Evolutionary conservation across 64 coral and sea anemone genomes (phyloP).

Genomic region (Platygyra sinensis): DNA sequence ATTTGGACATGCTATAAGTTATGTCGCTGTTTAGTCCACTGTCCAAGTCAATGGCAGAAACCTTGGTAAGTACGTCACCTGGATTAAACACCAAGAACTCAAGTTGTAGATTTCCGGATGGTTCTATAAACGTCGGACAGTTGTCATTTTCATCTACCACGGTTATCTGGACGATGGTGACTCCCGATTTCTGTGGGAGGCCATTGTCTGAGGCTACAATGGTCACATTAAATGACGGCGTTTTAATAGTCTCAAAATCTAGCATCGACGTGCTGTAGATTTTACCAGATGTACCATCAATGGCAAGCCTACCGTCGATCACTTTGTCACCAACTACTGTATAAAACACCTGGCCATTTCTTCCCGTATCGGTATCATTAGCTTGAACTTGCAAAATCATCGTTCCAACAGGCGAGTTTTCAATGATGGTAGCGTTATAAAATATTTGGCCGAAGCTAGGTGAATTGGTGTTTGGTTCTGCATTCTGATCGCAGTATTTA

Average conservation of each 20-base stretch:
- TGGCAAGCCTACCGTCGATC: background rate
- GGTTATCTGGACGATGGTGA: background rate
- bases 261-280: background rate
- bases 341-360: conserved; percentile 46
- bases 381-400: background rate
- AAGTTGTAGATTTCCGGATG: background rate
- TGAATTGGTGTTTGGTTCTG: conserved; percentile 1
- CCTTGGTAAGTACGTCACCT: background rate
- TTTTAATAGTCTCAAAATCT: conserved; percentile 15
- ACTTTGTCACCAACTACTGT: background rate
- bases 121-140: conserved; percentile 21
- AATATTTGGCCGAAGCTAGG: background rate
- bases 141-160: conserved; percentile 42
- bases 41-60: conserved; percentile 36
- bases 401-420: conserved; percentile 20
- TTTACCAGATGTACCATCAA: conserved; percentile 17
- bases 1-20: conserved; percentile 10
- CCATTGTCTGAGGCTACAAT: conserved; percentile 45
- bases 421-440: conserved; percentile 4
- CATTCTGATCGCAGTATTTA: conserved; percentile 18
- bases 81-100: background rate
- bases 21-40: conserved; percentile 31
- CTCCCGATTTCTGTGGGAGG: conserved; percentile 4
- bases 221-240: background rate
- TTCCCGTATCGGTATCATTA: conserved; percentile 38